Conservation (phyloP, 2,888 invertebrate genomes). For the Adelognathus sp. region DNA sequence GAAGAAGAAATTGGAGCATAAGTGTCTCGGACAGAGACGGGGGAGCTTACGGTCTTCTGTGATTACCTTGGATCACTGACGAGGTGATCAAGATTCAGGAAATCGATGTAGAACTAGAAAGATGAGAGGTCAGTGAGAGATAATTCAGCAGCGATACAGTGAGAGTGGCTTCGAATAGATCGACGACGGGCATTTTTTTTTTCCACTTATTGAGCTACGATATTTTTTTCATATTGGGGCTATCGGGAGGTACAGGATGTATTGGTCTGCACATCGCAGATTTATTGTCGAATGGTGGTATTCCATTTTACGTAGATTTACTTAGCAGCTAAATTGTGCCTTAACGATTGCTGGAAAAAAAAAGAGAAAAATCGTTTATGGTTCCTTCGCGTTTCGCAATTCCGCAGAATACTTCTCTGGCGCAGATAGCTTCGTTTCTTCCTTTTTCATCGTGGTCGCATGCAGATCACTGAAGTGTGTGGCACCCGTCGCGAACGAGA, state of each 20-base stretch:
- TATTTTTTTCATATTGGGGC: constrained; percentile 12
- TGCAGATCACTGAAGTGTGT: not conserved
- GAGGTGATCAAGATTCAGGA: constrained; percentile 13
- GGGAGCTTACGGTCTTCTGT: constrained; percentile 3
- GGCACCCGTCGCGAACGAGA: too few relatives aligned
- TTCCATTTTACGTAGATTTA: constrained; percentile 18
- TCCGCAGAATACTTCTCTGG: constrained; percentile 51
- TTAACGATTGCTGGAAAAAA: constrained; percentile 15
- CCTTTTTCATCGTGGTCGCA: not conserved
- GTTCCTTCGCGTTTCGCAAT: constrained; percentile 18
- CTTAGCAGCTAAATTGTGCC: constrained; percentile 49
- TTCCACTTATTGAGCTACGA: constrained; percentile 45
- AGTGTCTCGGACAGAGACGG: not conserved
- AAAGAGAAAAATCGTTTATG: not conserved
- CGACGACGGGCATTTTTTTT: constrained; percentile 37
- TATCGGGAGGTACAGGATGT: constrained; percentile 21
- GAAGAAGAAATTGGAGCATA: not conserved
- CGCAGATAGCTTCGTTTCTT: constrained; percentile 14
- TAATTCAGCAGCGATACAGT: constrained; percentile 42
- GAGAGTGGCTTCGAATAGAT: constrained; percentile 45
- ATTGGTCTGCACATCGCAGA: constrained; percentile 36
- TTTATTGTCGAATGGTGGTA: constrained; percentile 42
- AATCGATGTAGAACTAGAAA: constrained; percentile 21
- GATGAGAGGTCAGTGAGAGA: constrained; percentile 57
- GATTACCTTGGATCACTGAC: constrained; percentile 28